phyloP scores from a whole-genome alignment of 2,797 vertebrate genomes.

The Peromyscus aztecus region DNA sequence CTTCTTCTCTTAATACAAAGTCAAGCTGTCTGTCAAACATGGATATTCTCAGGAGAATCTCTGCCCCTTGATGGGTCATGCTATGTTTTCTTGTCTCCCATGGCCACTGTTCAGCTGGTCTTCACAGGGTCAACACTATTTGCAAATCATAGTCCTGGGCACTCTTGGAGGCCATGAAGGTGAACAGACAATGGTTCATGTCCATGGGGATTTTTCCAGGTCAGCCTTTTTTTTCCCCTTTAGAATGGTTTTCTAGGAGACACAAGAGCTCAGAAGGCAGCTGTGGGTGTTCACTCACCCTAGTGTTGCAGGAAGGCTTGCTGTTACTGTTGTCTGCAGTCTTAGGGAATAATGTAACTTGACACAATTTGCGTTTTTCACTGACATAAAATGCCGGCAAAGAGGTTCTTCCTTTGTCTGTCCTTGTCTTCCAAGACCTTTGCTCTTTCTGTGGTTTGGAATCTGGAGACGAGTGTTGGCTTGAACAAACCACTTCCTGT shows the following conservation, averaged over 20 bases:
- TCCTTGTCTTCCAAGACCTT: slow-evolving; percentile 6
- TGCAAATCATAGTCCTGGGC: slow-evolving; percentile 51
- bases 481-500: slow-evolving; percentile 10
- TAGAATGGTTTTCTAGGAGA: slow-evolving; percentile 53
- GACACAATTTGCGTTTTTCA: neutral
- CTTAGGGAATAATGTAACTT: slow-evolving; percentile 32
- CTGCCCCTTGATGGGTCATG: slow-evolving; percentile 6
- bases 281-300: slow-evolving; percentile 26
- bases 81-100: neutral
- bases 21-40: slow-evolving; percentile 15
- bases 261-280: neutral
- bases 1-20: slow-evolving; percentile 6
- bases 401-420: neutral
- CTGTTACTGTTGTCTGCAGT: neutral
- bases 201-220: neutral
- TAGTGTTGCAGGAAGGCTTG: neutral
- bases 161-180: neutral
- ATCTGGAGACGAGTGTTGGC: slow-evolving; percentile 32
- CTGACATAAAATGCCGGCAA: neutral
- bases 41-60: slow-evolving; percentile 33
- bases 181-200: slow-evolving; percentile 7
- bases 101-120: neutral
- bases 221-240: neutral
- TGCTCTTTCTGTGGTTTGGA: slow-evolving; percentile 7
- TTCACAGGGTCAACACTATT: neutral